Evolutionary conservation across 2,888 invertebrate species (phyloP).

Genomic region (Rutpela maculata): DNA sequence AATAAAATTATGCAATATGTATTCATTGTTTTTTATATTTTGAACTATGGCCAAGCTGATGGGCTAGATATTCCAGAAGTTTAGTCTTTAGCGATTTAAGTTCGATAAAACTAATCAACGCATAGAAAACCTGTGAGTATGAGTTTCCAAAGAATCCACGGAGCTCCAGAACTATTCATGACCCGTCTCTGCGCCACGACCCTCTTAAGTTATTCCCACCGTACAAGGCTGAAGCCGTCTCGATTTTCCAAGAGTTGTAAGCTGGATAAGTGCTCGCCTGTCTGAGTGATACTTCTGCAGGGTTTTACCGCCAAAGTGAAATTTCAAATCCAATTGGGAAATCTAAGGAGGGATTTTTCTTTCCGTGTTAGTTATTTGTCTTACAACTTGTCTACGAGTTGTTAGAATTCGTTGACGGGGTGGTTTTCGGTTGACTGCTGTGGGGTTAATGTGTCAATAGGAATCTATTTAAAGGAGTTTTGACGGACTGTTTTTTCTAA

Average conservation of each 20-base stretch:
- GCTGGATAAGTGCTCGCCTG: conserved; percentile 51
- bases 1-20: no score
- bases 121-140: no score
- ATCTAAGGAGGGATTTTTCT: conserved; percentile 50
- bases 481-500: neutral
- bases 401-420: neutral
- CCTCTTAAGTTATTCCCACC: neutral
- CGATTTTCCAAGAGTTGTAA: conserved; percentile 49
- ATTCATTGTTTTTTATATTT: no score
- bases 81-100: no score
- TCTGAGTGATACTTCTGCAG: conserved; percentile 52
- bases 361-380: conserved; percentile 41
- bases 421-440: neutral
- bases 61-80: no score
- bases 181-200: neutral
- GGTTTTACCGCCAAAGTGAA: conserved; percentile 54
- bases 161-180: no score
- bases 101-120: no score
- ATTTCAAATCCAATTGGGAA: conserved; percentile 56
- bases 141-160: no score
- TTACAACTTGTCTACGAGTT: conserved; percentile 29
- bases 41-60: no score
- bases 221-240: neutral
- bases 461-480: neutral
- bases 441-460: neutral